Percentiles rank a stretch among this genome's conserved stretches.
Evolutionary conservation across 2,113 vertebrate genomes (phyloP).

Genomic region (Poeciliopsis turrubarensis): DNA sequence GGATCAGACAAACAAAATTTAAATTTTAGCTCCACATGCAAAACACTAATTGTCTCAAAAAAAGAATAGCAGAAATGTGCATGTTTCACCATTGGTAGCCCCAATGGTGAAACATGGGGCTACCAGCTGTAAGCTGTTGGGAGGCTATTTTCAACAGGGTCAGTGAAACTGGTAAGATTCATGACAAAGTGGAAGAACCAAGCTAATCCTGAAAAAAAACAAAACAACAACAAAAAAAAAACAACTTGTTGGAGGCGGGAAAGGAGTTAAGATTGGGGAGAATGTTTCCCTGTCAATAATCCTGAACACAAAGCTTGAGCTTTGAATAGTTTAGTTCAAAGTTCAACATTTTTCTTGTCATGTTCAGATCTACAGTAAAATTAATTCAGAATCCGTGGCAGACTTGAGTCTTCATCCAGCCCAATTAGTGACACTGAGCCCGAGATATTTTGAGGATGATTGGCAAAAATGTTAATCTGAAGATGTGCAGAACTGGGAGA

Average conservation of each 20-base stretch:
- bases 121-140: no score
- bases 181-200: not conserved
- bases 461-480: not conserved
- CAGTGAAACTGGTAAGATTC: no score
- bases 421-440: not conserved
- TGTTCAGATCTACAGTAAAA: not conserved
- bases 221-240: no score
- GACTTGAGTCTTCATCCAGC: not conserved
- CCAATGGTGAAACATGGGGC: no score
- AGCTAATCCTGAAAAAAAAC: not conserved
- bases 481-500: not conserved
- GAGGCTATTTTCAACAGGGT: no score
- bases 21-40: no score
- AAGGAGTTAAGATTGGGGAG: not conserved
- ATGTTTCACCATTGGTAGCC: no score
- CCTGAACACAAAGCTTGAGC: no score
- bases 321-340: no score
- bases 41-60: no score
- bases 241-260: not conserved
- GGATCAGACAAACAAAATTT: no score
- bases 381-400: not conserved
- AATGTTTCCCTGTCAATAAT: not conserved
- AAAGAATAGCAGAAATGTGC: no score
- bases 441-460: not conserved
- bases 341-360: not conserved